Evolutionary conservation across 2,113 vertebrate genomes (phyloP).

Genomic region (Alaudala cheleensis): DNA sequence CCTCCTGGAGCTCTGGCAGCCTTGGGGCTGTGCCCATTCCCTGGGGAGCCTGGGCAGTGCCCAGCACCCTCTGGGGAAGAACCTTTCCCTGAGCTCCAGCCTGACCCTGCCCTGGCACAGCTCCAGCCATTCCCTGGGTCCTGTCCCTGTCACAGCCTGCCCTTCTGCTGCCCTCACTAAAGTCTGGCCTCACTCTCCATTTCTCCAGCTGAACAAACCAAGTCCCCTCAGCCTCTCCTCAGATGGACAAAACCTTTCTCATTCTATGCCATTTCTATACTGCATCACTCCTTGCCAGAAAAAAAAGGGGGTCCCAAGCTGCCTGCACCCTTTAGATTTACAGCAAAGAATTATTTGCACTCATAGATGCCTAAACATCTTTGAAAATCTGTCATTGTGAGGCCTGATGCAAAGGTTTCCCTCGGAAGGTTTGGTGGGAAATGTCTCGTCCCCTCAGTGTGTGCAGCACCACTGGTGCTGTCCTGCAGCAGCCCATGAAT

Average conservation of each 20-base stretch:
- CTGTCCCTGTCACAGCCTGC: neutral
- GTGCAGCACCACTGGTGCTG: neutral
- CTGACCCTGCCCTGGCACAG: rapidly evolving
- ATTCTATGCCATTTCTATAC: neutral
- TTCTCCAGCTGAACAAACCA: neutral
- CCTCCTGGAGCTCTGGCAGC: neutral
- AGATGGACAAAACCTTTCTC: neutral
- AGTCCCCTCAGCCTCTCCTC: neutral
- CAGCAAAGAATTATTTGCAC: neutral
- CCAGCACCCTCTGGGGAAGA: neutral
- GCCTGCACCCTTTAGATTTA: neutral
- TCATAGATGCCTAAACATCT: neutral
- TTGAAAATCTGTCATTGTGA: neutral
- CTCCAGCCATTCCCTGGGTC: neutral
- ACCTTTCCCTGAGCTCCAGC: neutral
- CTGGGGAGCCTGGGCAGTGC: neutral
- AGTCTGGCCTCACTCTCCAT: neutral
- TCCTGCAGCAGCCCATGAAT: slow-evolving; percentile 14
- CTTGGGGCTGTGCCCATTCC: neutral
- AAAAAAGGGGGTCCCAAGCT: neutral
- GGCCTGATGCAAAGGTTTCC: neutral
- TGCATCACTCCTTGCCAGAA: too few species aligned
- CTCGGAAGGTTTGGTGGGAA: neutral
- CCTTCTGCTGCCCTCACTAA: neutral
- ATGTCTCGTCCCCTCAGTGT: neutral